Percentiles rank a stretch among this genome's conserved stretches.
Evolutionary conservation across 2,888 invertebrate genomes (phyloP).

Genomic region (Biston stratarius): DNA sequence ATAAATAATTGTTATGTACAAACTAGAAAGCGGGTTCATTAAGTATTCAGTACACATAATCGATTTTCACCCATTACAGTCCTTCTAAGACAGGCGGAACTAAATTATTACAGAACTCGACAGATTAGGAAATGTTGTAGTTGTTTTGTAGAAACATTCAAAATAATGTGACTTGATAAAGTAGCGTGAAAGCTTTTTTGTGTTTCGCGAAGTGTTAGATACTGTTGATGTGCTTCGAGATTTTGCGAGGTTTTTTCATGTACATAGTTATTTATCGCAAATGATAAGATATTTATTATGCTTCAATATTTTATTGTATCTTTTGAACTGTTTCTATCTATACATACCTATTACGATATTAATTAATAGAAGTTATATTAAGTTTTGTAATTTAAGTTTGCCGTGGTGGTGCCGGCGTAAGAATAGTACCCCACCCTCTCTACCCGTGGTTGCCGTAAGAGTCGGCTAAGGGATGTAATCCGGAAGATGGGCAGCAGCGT

Average conservation of each 20-base stretch:
- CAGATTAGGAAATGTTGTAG: slow-evolving; percentile 9
- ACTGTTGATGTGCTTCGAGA: not conserved
- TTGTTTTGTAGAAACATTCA: slow-evolving; percentile 14
- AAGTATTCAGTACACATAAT: slow-evolving; percentile 26
- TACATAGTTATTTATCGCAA: not conserved
- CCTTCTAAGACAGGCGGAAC: slow-evolving; percentile 13
- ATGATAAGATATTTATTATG: not conserved
- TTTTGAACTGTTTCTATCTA: not conserved
- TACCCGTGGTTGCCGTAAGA: too few relatives aligned
- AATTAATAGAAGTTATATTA: not conserved
- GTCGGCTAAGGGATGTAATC: too few relatives aligned
- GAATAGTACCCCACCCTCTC: too few relatives aligned
- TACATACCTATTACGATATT: not conserved
- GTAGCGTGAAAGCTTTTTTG: slow-evolving; percentile 11
- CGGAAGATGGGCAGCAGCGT: too few relatives aligned
- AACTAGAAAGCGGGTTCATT: slow-evolving; percentile 31
- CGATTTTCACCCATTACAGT: slow-evolving; percentile 24
- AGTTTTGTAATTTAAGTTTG: too few relatives aligned
- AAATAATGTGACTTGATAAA: slow-evolving; percentile 9
- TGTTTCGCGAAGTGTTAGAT: slow-evolving; percentile 5
- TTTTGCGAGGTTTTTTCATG: not conserved
- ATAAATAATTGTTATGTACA: slow-evolving; percentile 24
- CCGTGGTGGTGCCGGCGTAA: too few relatives aligned
- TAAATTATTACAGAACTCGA: not conserved
- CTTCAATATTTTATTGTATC: not conserved